Base-by-base conservation (phyloP, 1,140 invertebrate genomes). In the Drosophila lowei region DNA sequence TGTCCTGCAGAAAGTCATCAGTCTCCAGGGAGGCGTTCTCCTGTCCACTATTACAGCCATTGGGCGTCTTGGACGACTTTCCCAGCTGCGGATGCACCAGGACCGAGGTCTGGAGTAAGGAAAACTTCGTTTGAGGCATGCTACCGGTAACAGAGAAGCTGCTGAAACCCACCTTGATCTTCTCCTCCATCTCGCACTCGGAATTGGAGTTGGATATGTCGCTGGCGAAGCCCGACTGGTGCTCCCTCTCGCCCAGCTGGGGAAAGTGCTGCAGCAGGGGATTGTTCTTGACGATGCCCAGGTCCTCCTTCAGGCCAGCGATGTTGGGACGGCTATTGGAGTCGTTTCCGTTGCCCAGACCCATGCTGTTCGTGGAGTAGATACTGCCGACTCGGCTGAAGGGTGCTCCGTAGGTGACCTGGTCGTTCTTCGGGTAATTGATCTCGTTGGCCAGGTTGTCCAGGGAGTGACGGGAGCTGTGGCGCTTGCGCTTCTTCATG, bases 211-310 rank as follows among this genome's bases (percentile, higher is more conserved):
- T 91, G 30, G 91, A 91, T n/a, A 91, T 83, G 41, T 91, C 91
- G 48, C 90, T 91, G 38, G 89, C 75, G 38, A 91, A 91, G 2
- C 90, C 90, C 3, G 93, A 93, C 57, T 93, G 93, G 66, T 93
- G 93, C 44, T 93, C 93, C 13, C 81, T 92, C 42, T 93, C 83
- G 48, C 90, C 92, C 2, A 91, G 56, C 30, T 90, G 89, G 2
- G 93, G 93, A 61, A 94, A 95, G 74, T 95, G 94, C 58, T 94
- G 92, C 9, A 96, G 85, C 15, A 97, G 75, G 0, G 96, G 95
- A 92, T 96, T 96, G 73, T 93, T 96, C 80, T 97, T 97, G 0
- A 97, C 92, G 2, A 96, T 90, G 15, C 94, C 90, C 60, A 91
- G 73, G 23, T 91, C 90, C n/a, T 91, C 90, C 48, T 91, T 91